Evolutionary conservation across 2,113 vertebrate species (phyloP).

Genomic region (Toxostoma redivivum): DNA sequence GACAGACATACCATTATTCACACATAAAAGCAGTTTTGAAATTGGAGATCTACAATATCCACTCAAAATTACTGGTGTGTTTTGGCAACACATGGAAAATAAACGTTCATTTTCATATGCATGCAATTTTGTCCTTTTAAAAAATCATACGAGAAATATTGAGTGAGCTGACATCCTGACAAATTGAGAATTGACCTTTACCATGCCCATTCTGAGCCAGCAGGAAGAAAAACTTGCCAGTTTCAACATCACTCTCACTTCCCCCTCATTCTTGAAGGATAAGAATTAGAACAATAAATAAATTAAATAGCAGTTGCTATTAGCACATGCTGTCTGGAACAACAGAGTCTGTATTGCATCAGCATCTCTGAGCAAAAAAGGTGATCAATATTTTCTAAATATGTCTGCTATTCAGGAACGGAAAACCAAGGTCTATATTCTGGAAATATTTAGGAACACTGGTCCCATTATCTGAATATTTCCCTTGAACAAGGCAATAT

Average conservation of each 20-base stretch:
- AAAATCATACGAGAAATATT: neutral
- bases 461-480: neutral
- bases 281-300: constrained; percentile 54
- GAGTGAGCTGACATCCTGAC: neutral
- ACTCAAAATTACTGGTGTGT: neutral
- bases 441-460: neutral
- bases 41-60: neutral
- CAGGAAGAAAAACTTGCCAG: constrained; percentile 46
- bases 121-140: neutral
- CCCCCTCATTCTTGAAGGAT: constrained; percentile 28
- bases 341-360: neutral
- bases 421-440: neutral
- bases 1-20: neutral
- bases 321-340: constrained; percentile 1
- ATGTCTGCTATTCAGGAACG: neutral
- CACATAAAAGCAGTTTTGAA: neutral
- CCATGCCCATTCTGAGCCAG: neutral
- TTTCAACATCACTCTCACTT: constrained; percentile 43
- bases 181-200: constrained; percentile 45
- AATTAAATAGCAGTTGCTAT: neutral
- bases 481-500: neutral
- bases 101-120: neutral
- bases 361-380: constrained; percentile 11
- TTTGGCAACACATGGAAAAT: neutral
- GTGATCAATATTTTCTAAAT: constrained; percentile 36